These are phyloP conservation scores for Cyprinodon tularosa DNA, from an alignment of 2,113 vertebrate species.

Conservation along the genomic window DNA sequence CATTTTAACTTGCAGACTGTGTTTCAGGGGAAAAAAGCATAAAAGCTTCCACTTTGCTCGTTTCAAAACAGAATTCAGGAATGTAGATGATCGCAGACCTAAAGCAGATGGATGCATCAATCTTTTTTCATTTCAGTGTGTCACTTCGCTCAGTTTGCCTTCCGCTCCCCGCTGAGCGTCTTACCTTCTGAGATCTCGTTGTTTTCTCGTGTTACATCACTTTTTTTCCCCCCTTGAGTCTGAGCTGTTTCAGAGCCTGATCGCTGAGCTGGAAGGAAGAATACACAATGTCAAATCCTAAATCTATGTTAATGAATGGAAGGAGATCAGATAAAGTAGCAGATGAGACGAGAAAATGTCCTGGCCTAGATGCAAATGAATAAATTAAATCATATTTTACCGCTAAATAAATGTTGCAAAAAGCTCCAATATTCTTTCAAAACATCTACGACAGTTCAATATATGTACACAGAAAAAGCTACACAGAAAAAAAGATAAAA, in stretches of 20 bases:
- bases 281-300: not conserved
- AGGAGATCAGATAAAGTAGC: not conserved
- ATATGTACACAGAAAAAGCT: no score
- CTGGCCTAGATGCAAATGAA: not conserved
- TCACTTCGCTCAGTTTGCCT: not conserved
- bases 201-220: slow-evolving; percentile 17
- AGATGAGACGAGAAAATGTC: not conserved
- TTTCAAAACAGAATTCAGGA: not conserved
- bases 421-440: not conserved
- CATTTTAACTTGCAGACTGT: not conserved
- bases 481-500: not conserved
- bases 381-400: not conserved
- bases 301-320: not conserved
- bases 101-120: not conserved
- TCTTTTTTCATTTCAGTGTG: slow-evolving; percentile 3
- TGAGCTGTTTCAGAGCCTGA: slow-evolving; percentile 19
- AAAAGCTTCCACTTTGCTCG: not conserved
- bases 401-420: not conserved
- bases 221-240: slow-evolving; percentile 35
- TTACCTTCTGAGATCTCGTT: slow-evolving; percentile 71
- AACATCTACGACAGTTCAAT: not conserved
- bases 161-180: slow-evolving; percentile 5
- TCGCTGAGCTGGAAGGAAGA: slow-evolving; percentile 44
- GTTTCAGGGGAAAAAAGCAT: not conserved
- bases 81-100: slow-evolving; percentile 2